Conservation (phyloP, 2,888 invertebrate genomes). For the Ischnus inquisitorius region DNA sequence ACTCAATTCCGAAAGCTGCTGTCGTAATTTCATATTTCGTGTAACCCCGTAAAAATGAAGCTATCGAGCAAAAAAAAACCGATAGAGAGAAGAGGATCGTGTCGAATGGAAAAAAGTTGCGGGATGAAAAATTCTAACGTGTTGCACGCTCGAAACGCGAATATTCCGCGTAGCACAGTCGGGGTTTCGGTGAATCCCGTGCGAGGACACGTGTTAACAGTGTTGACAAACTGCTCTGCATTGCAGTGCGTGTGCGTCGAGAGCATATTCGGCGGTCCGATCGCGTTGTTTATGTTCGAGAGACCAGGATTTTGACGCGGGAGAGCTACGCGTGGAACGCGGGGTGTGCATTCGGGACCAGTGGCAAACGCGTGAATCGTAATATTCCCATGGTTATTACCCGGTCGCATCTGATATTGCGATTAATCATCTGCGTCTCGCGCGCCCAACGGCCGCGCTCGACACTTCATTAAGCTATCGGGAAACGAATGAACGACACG, state of each 20-base stretch:
- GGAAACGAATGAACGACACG: neutral
- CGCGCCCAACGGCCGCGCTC: neutral
- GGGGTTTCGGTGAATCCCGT: conserved; percentile 43
- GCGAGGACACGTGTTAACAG: conserved; percentile 63
- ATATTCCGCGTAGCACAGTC: neutral
- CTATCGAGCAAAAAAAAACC: no score
- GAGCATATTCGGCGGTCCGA: conserved; percentile 33
- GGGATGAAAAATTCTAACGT: neutral
- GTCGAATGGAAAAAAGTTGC: neutral
- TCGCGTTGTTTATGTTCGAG: conserved; percentile 57
- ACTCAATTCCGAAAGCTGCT: no score
- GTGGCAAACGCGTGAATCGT: conserved; percentile 29
- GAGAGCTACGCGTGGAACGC: conserved; percentile 18
- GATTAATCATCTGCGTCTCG: conserved; percentile 34
- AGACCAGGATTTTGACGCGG: conserved; percentile 47
- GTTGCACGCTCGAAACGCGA: neutral
- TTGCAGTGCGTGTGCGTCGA: conserved; percentile 53
- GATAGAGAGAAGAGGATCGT: no score
- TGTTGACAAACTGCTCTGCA: conserved; percentile 67
- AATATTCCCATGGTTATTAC: conserved; percentile 12
- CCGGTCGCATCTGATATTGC: conserved; percentile 24
- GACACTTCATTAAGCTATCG: neutral
- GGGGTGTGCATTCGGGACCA: conserved; percentile 11
- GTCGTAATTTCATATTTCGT: no score
- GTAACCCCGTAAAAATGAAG: no score